Conservation (phyloP, 2,113 vertebrate species). For the Prolemur simus region DNA sequence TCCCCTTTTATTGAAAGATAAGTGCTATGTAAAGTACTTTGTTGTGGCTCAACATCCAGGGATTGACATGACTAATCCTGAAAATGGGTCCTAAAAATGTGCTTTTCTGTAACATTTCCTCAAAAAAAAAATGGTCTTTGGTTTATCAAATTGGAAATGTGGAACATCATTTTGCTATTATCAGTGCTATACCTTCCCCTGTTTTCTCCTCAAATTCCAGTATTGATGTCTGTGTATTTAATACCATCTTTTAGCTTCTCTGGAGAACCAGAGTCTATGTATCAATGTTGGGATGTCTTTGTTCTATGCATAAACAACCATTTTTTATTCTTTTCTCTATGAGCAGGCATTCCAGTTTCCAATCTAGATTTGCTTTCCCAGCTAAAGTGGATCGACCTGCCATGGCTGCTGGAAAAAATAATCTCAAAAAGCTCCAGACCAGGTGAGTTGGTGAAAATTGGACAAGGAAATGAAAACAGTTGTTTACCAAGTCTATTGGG, state of each 20-base stretch:
- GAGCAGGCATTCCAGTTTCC: conserved; percentile 69
- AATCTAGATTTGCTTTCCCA: conserved; percentile 73
- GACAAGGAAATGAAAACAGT: not conserved
- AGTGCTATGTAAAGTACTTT: not conserved
- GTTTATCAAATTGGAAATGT: not conserved
- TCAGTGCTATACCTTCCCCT: not conserved
- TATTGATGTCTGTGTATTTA: not conserved
- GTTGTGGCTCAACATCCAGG: not conserved
- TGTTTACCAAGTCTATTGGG: not conserved
- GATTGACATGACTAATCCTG: not conserved
- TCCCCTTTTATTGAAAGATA: not conserved
- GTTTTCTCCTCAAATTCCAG: not conserved
- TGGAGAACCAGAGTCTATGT: not conserved
- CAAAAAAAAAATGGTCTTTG: not conserved
- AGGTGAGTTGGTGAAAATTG: conserved; percentile 61
- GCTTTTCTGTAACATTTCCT: not conserved
- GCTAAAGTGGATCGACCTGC: conserved; percentile 65
- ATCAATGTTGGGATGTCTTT: not conserved
- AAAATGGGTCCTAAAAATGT: not conserved
- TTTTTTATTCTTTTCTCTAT: conserved; percentile 43
- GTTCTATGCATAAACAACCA: not conserved
- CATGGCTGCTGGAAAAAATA: conserved; percentile 62
- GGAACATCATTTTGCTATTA: not conserved
- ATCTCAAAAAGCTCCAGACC: conserved; percentile 36
- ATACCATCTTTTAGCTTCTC: not conserved